Base-by-base conservation (phyloP, 1,140 invertebrate genomes). In the Nylanderia fulva region DNA sequence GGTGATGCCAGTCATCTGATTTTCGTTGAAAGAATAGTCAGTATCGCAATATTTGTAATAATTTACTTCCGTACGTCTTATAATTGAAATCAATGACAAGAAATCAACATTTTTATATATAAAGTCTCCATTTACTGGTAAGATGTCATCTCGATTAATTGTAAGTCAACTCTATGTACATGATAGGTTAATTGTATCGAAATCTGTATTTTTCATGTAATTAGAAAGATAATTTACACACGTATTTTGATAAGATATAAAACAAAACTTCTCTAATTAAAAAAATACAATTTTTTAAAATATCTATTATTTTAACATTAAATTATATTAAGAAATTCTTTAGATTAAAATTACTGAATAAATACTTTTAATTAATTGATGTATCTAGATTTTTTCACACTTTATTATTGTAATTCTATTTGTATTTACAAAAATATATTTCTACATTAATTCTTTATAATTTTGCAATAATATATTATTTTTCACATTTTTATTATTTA, bases 1-100 rank as follows among this genome's bases (percentile, higher is more conserved):
- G 88, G 87, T 88, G 86, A 90, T 79, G 88, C 86, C 87, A 91
- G 88, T 92, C 89, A 89, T 86, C 48, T 80, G 85, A 36, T 77
- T 66, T 52, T 3, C 18, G 18, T 61, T 11, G 15, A 60, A n/a
- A n/a, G 29, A 5, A 15, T 15, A 13, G 27, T 88, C 39, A 18
- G 15, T 64, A 24, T 60, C 27, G 48, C n/a, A 52, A 48, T 77
- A 15, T 89, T 68, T 48, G 24, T 66, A 63, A 39, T 69, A 36
- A 45, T 75, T 66, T 83, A 21, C 1, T 75, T 54, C 9, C 42
- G 13, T 48, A 39, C 21, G 39, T 33, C 56, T 86, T 2, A 45
- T 77, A 79, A 89, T 36, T 74, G 45, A 80, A 77, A 84, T 89
- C 74, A 29, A 89, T 89, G 87, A 71, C 64, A 29, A 58, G 36